Evolutionary conservation across 2,113 vertebrate genomes (phyloP), one percentile per base, ranked within the genome.

Genomic region (Pseudorasbora parva): DNA sequence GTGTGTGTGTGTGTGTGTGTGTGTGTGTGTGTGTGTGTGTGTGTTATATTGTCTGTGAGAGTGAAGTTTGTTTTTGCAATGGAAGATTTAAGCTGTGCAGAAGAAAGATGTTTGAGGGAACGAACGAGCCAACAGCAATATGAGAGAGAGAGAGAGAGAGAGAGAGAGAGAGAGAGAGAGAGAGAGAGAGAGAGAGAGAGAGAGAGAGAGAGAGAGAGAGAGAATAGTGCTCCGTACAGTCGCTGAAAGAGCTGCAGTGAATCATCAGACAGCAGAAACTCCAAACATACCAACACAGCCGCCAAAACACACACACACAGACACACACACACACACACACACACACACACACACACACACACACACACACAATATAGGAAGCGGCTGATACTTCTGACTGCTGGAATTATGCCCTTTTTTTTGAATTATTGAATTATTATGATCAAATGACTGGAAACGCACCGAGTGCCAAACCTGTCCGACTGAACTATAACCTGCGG

Each of bases 181-280:
- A 37, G 33, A 37, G 33, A 37, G 33, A 37, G 33, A 37, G 33
- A 37, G 33, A 37, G 33, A 37, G 33, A 37, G 33, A 37, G 33
- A 37, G 33, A 37, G 33, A 37, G 33, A 37, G 33, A 37, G 33
- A 37, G 33, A 37, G 33, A 37, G 33, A 37, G 33, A 37, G 33
- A 37, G 33, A 37, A n/a, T n/a, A n/a, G n/a, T n/a, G n/a, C 69
- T 49, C n/a, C 2, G 27, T 41, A 30, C 30, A 30, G 30, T 30
- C 37, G 33, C 17, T 41, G 33, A 68, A 41, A 68, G 64, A 68
- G 64, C 64, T 87, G 88, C 87, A 78, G 88, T 87, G 93, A 93
- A 91, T 92, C 92, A 92, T 90, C 88, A 87, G 88, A 88, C 87
- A 88, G 90, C 90, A 92, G 85, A 88, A 86, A 89, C 91, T 84